Evolutionary conservation across 2,113 vertebrate genomes (phyloP), one percentile per base, ranked within the genome.

Genomic region (Parus major): DNA sequence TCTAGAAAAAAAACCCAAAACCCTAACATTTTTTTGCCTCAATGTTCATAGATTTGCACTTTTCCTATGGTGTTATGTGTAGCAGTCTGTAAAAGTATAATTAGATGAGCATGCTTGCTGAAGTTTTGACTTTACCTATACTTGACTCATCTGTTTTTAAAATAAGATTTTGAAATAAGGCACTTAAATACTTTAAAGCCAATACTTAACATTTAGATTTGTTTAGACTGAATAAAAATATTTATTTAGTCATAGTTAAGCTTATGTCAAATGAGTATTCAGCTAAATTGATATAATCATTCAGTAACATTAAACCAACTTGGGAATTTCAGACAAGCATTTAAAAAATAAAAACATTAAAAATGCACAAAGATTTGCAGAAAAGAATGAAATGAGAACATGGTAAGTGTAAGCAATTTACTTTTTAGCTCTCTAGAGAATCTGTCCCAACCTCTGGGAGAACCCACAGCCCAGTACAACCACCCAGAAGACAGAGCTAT

Each of bases 151-250:
- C 76, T 92, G 57, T 0, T 46, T 93, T 90, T 90, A 24, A 94
- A 93, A 80, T 49, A 53, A 93, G 42, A 35, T 91, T 94, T 89
- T 78, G 63, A 91, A 94, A 91, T 75, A 76, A 92, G 53, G 36
- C 28, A 79, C 78, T 82, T 91, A 82, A 91, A 85, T 56, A 82
- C 39, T 90, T 88, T 83, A 52, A 92, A 83, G 44, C 52, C 50
- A 75, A 88, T 60, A 90, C 60, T 81, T 92, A 83, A 88, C 44
- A 93, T 90, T 88, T 77, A 83, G 35, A 75, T 83, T 94, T 86
- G 76, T 90, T 95, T 88, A 86, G 68, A 55, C 19, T 42, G 60
- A 75, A 56, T 73, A 88, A 88, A 95, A 97, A 73, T 88, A 93
- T 83, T 90, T 90, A 93, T 95, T 92, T 92, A 66, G 64, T 86